These are phyloP conservation scores for Herpetotheres cachinnans DNA, from an alignment of 2,113 vertebrate genomes.

Conservation along the genomic window DNA sequence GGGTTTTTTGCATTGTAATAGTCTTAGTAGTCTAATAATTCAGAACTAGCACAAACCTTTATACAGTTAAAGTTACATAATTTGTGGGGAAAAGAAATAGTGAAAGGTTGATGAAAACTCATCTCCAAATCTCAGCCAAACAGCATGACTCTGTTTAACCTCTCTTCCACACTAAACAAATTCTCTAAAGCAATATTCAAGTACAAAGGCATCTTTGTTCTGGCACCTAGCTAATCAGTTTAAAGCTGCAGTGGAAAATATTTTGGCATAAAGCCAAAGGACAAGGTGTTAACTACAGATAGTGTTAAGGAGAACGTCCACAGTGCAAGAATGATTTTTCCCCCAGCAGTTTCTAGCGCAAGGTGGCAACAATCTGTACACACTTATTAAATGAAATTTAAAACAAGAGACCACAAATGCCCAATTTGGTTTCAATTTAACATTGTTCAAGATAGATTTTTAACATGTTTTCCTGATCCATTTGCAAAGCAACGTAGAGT, in stretches of 20 bases:
- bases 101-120: conserved; percentile 1
- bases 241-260: conserved; percentile 68
- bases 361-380: not conserved
- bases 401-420: not conserved
- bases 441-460: not conserved
- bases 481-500: not conserved
- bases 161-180: conserved; percentile 46
- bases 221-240: conserved; percentile 77
- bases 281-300: conserved; percentile 66
- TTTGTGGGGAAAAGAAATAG: not conserved
- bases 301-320: conserved; percentile 51
- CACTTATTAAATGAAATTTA: not conserved
- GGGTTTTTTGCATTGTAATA: not conserved
- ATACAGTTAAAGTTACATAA: not conserved
- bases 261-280: conserved; percentile 64
- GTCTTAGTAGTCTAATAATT: not conserved
- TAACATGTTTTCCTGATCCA: not conserved
- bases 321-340: not conserved
- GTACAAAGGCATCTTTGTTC: conserved; percentile 78
- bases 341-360: not conserved
- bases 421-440: not conserved
- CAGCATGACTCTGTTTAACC: conserved; percentile 53
- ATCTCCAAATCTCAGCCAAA: conserved; percentile 34
- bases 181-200: conserved; percentile 53
- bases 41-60: not conserved